Evolutionary conservation across 37 sponge, comb jelly and placozoan genomes (phyloP).

Genomic region (Cliona cf. orientalis): DNA sequence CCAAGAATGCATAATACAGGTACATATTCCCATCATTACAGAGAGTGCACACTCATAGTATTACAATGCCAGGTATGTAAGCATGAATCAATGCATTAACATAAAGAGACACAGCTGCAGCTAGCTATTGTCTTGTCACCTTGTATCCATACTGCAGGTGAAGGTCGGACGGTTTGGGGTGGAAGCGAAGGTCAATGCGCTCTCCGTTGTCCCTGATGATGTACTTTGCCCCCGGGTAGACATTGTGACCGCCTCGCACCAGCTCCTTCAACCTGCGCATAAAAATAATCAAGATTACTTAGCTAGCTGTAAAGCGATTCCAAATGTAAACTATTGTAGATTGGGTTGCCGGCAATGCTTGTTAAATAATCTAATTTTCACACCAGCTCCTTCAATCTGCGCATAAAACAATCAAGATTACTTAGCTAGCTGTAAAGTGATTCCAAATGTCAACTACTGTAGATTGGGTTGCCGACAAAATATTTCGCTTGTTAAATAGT

Average conservation of each 20-base stretch:
- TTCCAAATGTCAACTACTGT: no score
- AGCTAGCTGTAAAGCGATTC: no score
- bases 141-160: conserved; percentile 95
- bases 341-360: no score
- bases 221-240: conserved; percentile 99
- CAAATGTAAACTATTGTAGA: no score
- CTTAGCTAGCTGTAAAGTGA: no score
- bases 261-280: conserved; percentile 86
- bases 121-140: no score
- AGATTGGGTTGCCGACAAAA: no score
- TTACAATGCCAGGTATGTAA: neutral
- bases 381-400: neutral
- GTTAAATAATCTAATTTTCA: conserved; percentile 1
- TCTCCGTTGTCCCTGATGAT: conserved; percentile 98
- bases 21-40: neutral
- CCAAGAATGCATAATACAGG: no score
- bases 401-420: neutral
- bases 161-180: conserved; percentile 95
- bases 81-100: neutral
- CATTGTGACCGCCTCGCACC: conserved; percentile 88
- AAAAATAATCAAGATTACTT: neutral
- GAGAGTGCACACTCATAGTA: neutral
- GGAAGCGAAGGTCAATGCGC: conserved; percentile 95
- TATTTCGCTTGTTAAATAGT: no score
- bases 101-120: neutral